These are phyloP conservation scores for Bombus cullumanus DNA, from an alignment of 1,140 invertebrate species.

Conservation along the genomic window DNA sequence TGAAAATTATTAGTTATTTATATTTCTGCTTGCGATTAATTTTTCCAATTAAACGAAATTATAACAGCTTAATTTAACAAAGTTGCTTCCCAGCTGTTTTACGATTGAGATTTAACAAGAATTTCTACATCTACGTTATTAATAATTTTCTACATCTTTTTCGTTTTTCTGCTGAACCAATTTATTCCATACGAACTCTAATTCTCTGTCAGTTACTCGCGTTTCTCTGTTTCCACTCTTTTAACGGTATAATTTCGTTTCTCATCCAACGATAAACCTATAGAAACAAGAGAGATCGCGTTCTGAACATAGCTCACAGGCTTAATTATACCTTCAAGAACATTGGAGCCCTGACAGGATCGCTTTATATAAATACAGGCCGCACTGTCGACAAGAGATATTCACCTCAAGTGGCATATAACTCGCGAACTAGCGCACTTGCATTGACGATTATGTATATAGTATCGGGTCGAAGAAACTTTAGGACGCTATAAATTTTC, in stretches of 20 bases:
- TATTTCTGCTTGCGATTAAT: too few species aligned
- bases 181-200: neutral
- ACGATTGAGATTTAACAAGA: neutral
- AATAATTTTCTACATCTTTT: neutral
- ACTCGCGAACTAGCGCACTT: conserved; percentile 7
- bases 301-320: conserved; percentile 8
- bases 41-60: too few species aligned
- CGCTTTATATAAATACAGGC: conserved; percentile 52
- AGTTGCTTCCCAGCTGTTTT: neutral
- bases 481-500: too few species aligned
- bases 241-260: neutral
- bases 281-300: neutral
- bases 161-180: rapidly evolving
- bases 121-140: neutral
- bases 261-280: neutral
- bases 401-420: conserved; percentile 61
- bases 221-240: too few species aligned
- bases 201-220: neutral
- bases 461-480: too few species aligned
- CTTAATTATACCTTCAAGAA: conserved; percentile 49
- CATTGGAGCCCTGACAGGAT: conserved; percentile 39
- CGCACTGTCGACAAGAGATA: conserved; percentile 61
- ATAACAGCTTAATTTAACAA: neutral
- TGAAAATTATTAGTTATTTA: too few species aligned
- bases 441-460: neutral